A percentile compares a stretch with the other conserved stretches of the same genome.
These are phyloP conservation scores for Lottia gigantea DNA, from an alignment of 2,888 invertebrate species.

Conservation along the genomic window DNA sequence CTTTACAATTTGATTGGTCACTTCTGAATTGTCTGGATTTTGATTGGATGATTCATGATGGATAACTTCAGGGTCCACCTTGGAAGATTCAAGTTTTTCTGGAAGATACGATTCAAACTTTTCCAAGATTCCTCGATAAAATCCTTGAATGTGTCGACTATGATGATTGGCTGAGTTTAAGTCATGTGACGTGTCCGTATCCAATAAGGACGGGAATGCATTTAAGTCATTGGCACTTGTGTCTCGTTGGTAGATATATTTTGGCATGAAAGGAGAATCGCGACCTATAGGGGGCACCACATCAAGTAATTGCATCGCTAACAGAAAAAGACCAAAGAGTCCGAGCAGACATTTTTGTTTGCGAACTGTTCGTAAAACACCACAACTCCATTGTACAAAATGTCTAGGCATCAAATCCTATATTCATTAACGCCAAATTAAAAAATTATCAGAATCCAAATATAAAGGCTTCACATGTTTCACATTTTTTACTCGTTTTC, in stretches of 20 bases:
- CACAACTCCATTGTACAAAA: not conserved
- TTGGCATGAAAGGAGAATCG: not conserved
- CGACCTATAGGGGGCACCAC: not conserved
- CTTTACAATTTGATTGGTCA: not conserved
- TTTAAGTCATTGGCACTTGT: not conserved
- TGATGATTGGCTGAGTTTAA: slow-evolving; percentile 1
- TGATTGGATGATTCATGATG: not conserved
- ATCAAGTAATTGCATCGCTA: slow-evolving; percentile 4
- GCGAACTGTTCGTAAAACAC: not conserved
- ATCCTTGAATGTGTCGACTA: slow-evolving; percentile 7
- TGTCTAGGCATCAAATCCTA: not conserved
- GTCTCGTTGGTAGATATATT: not conserved
- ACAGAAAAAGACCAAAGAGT: not conserved
- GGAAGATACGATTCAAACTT: not conserved
- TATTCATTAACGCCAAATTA: no score
- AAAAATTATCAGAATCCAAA: no score
- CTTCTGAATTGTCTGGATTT: no score
- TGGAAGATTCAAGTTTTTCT: not conserved
- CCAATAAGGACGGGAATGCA: slow-evolving; percentile 8
- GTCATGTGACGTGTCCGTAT: not conserved
- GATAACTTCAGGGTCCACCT: not conserved
- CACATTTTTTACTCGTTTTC: no score
- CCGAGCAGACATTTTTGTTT: not conserved
- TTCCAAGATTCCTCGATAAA: slow-evolving; percentile 1
- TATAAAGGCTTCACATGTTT: no score